Base-by-base conservation (phyloP, 30 jellyfish, hydroid and myxozoan genomes). In the Turritopsis rubra region DNA sequence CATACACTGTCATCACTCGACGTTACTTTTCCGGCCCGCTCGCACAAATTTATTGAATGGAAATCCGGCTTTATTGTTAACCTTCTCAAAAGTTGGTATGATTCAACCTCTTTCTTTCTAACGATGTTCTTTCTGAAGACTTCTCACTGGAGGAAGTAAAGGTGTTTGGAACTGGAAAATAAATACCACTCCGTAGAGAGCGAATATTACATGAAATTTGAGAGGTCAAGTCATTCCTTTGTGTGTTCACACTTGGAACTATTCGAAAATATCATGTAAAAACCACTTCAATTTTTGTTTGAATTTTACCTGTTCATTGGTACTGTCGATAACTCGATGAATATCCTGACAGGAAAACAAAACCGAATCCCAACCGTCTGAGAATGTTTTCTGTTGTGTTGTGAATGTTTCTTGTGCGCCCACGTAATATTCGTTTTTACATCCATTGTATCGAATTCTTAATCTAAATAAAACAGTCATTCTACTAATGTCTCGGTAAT, bases 241-340 rank as follows among this genome's bases (percentile, higher is more conserved):
- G n/a, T n/a, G n/a, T n/a, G n/a, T n/a, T n/a, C n/a, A n/a, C n/a
- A n/a, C n/a, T n/a, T n/a, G n/a, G n/a, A n/a, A n/a, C n/a, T n/a
- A n/a, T n/a, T n/a, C n/a, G n/a, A n/a, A n/a, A n/a, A n/a, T n/a
- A n/a, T n/a, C n/a, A n/a, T n/a, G n/a, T n/a, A n/a, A n/a, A n/a
- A n/a, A n/a, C n/a, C n/a, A n/a, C n/a, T n/a, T n/a, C n/a, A n/a
- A n/a, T n/a, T n/a, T n/a, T n/a, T n/a, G n/a, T n/a, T n/a, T n/a
- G n/a, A n/a, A n/a, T n/a, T 9, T 68, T 68, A 68, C 77, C 77
- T 68, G 31, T 23, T 68, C 77, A 8, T 27, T n/a, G 16, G 77
- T 68, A 22, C 77, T 68, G 8, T 68, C 77, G 77, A 68, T 68
- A 23, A 68, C 77, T 68, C 77, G 77, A 27, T 68, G 77, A n/a